Evolutionary conservation across 2,113 vertebrate species (phyloP).

Genomic region (Pterocles gutturalis): DNA sequence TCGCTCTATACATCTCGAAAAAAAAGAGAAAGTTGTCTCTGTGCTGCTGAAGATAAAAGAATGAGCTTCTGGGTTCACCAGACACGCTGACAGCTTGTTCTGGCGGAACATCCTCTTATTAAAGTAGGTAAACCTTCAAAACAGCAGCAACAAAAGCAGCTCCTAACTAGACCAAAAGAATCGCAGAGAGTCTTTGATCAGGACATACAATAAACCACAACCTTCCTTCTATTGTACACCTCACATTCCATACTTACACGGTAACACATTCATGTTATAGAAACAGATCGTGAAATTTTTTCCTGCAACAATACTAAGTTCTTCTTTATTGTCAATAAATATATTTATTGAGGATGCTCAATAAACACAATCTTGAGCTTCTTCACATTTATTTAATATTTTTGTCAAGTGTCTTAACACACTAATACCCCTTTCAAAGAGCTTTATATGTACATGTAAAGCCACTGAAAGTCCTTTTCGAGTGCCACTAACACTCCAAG

Average conservation of each 20-base stretch:
- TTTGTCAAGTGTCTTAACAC: not conserved
- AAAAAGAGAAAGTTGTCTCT: not conserved
- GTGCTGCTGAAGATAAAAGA: not conserved
- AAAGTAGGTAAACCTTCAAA: not conserved
- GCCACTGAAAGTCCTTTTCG: not conserved
- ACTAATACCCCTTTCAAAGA: not conserved
- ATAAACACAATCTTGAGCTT: not conserved
- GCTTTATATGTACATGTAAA: not conserved
- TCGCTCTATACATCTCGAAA: not conserved
- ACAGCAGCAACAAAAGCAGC: conserved; percentile 15
- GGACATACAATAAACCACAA: not conserved
- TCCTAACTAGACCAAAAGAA: conserved; percentile 11
- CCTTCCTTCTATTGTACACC: not conserved
- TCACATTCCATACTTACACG: not conserved
- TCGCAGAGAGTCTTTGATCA: not conserved
- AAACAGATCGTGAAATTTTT: accelerated
- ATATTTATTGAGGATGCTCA: not conserved
- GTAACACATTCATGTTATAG: not conserved
- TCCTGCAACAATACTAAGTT: not conserved
- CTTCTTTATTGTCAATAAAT: too few relatives aligned
- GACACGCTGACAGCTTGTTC: conserved; percentile 8
- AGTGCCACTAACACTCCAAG: not conserved
- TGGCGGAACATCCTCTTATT: not conserved
- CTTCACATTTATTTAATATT: not conserved
- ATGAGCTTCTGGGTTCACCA: conserved; percentile 10